Conservation (phyloP, 2,888 invertebrate genomes). For the Helobdella robusta region DNA sequence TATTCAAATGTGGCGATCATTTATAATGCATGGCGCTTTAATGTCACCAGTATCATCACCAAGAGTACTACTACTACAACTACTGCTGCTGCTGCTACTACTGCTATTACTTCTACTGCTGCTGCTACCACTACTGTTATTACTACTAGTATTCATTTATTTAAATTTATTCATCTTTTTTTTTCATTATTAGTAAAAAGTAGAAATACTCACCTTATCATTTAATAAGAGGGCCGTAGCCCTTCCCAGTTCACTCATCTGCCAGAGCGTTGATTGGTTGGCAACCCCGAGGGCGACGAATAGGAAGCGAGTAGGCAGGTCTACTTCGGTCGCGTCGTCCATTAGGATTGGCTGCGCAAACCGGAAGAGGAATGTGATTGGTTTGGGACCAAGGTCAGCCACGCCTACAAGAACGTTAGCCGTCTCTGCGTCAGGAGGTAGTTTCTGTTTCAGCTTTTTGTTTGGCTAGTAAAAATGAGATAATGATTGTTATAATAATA, state of each 20-base stretch:
- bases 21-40: too few relatives aligned
- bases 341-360: conserved; percentile 28
- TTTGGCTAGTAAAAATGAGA: conserved; percentile 29
- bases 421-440: conserved; percentile 89
- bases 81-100: too few relatives aligned
- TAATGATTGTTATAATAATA: too few relatives aligned
- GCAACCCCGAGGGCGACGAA: conserved; percentile 75
- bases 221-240: conserved; percentile 93
- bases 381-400: conserved; percentile 36
- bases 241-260: conserved; percentile 86
- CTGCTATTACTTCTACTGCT: too few relatives aligned
- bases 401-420: conserved; percentile 95
- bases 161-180: too few relatives aligned
- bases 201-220: conserved; percentile 56
- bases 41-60: too few relatives aligned
- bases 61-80: too few relatives aligned
- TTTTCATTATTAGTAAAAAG: too few relatives aligned
- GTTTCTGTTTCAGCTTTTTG: conserved; percentile 59
- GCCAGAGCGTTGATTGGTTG: conserved; percentile 50
- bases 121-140: too few relatives aligned
- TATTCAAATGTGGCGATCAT: too few relatives aligned
- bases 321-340: conserved; percentile 33
- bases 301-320: conserved; percentile 31
- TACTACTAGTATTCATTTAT: too few relatives aligned
- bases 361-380: conserved; percentile 30